phyloP scores from a whole-genome alignment of 1,140 invertebrate genomes.

The Trachymyrmex septentrionalis region DNA sequence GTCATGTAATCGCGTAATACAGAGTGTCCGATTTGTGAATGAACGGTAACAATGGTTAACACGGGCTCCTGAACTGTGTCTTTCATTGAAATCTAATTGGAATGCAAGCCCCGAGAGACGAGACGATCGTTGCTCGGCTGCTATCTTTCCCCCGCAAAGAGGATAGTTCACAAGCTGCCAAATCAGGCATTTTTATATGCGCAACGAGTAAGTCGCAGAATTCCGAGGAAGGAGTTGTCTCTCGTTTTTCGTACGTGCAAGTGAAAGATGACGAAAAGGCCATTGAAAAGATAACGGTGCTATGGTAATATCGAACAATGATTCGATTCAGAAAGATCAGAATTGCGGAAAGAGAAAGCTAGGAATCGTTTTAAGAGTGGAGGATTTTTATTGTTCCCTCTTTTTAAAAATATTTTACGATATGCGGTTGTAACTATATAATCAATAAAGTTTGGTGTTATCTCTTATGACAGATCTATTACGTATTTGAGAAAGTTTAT shows the following conservation, averaged over 20 bases:
- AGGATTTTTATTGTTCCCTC: neutral
- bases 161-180: conserved; percentile 75
- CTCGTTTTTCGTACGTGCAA: conserved; percentile 3
- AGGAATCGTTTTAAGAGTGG: neutral
- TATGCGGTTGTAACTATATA: neutral
- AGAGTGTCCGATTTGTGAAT: conserved; percentile 81
- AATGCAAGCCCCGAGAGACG: conserved; percentile 76
- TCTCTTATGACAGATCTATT: conserved; percentile 15
- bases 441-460: conserved; percentile 26
- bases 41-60: conserved; percentile 75
- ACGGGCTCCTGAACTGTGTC: conserved; percentile 72
- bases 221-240: conserved; percentile 52
- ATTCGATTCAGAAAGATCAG: neutral
- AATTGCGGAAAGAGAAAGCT: conserved; percentile 10
- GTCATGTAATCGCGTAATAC: conserved; percentile 69
- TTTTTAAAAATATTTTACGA: neutral
- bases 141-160: conserved; percentile 64
- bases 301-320: neutral
- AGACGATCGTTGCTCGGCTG: conserved; percentile 72
- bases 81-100: conserved; percentile 83
- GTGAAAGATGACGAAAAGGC: neutral
- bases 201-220: conserved; percentile 56
- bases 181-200: conserved; percentile 81
- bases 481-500: conserved; percentile 34
- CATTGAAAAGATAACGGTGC: conserved; percentile 20